Conservation (phyloP, 2,113 vertebrate species). For the Sturnus vulgaris region DNA sequence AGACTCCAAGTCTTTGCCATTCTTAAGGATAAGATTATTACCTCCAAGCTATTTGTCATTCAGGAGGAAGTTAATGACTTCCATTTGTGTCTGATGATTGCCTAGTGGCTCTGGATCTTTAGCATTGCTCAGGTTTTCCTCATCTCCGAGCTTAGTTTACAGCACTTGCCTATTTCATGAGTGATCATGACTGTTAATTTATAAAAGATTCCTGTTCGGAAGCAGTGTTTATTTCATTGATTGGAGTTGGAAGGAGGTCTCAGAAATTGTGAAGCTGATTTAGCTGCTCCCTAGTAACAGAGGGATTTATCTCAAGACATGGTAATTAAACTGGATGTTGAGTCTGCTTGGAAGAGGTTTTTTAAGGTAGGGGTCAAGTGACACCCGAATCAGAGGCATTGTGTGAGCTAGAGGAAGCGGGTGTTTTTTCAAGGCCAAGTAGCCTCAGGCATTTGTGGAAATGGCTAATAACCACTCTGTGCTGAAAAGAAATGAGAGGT, state of each 20-base stretch:
- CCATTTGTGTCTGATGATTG: neutral
- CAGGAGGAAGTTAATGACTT: conserved; percentile 25
- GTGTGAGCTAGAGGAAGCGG: conserved; percentile 36
- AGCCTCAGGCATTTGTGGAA: conserved; percentile 58
- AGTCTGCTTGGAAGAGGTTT: conserved; percentile 45
- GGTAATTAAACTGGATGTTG: conserved; percentile 29
- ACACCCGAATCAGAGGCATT: conserved; percentile 29
- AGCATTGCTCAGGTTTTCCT: neutral
- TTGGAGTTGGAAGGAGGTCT: conserved; percentile 28
- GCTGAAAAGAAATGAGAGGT: conserved; percentile 54
- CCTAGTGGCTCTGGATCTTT: neutral
- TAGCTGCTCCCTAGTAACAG: neutral
- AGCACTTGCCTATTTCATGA: neutral
- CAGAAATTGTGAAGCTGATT: neutral
- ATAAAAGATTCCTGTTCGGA: neutral
- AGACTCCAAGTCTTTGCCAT: neutral
- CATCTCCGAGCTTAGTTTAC: neutral
- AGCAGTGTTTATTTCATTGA: neutral
- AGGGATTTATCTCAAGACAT: neutral
- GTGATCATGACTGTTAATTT: neutral
- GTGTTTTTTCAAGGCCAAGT: conserved; percentile 53
- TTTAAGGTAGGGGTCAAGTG: conserved; percentile 43
- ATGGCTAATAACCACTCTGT: conserved; percentile 49
- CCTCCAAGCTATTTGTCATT: neutral
- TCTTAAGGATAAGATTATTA: neutral